phyloP scores from a whole-genome alignment of 2,113 vertebrate genomes.

The Nesospiza acunhae region DNA sequence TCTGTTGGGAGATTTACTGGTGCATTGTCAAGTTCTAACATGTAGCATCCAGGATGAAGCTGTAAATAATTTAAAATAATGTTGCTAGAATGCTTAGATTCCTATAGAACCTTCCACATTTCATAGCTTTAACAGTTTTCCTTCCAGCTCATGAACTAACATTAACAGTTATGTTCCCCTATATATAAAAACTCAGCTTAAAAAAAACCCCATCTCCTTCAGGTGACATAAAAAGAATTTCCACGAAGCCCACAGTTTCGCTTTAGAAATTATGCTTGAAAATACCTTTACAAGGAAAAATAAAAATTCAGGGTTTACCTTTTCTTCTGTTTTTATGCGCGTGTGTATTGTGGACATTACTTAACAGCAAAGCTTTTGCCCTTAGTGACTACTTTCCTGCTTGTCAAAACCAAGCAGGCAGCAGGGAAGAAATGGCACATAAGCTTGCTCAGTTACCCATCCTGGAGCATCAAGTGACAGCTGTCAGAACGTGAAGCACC shows the following conservation, averaged over 20 bases:
- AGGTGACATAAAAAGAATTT: slow-evolving; percentile 2
- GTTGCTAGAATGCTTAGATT: neutral
- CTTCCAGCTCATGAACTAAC: neutral
- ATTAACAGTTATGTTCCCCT: neutral
- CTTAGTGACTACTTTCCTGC: neutral
- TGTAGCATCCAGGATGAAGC: neutral
- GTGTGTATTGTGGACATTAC: neutral
- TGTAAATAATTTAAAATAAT: neutral
- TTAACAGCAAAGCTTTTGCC: neutral
- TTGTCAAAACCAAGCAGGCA: neutral
- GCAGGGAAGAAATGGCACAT: neutral
- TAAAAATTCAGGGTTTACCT: neutral
- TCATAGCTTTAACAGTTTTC: neutral
- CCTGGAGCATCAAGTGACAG: neutral
- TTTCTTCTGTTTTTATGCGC: neutral
- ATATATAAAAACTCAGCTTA: neutral
- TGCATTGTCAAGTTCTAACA: neutral
- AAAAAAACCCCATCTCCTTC: neutral
- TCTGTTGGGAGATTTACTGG: neutral
- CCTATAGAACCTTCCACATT: neutral
- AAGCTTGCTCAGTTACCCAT: neutral
- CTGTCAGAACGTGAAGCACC: neutral
- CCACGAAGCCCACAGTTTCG: neutral
- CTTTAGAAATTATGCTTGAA: slow-evolving; percentile 1
- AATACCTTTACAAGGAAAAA: neutral